Evolutionary conservation across 2,888 invertebrate genomes (phyloP).

Genomic region (Alloscopus bannaensis): DNA sequence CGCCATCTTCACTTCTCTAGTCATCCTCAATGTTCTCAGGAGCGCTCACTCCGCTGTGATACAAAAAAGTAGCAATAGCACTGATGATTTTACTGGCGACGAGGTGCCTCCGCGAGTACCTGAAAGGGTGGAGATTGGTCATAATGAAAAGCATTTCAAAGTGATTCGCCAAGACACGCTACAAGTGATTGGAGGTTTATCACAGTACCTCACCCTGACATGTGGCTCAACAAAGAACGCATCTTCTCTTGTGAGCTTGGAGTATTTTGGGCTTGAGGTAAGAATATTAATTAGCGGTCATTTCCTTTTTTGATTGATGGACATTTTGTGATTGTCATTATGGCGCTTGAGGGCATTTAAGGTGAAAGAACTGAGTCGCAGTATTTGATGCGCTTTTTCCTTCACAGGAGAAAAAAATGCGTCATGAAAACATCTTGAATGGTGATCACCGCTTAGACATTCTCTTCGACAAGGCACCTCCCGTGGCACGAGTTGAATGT

Average conservation of each 20-base stretch:
- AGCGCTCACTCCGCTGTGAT: conserved; percentile 17
- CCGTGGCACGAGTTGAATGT: conserved; percentile 41
- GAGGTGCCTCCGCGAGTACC: not conserved
- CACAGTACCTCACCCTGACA: not conserved
- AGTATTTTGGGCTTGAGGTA: conserved; percentile 39
- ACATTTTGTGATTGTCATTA: not conserved
- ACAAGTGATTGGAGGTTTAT: conserved; percentile 8
- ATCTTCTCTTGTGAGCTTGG: not conserved
- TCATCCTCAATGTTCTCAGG: not conserved
- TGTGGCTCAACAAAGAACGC: conserved; percentile 23
- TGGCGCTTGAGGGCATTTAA: not conserved
- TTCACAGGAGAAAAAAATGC: not conserved
- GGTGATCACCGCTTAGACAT: not conserved
- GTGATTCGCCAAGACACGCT: conserved; percentile 32
- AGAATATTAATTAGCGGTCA: not conserved
- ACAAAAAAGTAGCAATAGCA: not conserved
- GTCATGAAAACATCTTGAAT: not conserved
- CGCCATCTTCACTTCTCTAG: too few relatives aligned
- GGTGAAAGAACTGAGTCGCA: not conserved
- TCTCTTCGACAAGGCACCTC: conserved; percentile 15
- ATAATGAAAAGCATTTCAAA: not conserved
- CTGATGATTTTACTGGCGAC: not conserved
- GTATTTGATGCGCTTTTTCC: not conserved
- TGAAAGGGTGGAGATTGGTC: conserved; percentile 32
- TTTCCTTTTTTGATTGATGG: not conserved